phyloP scores from a whole-genome alignment of 2,797 vertebrate species.

The Pelobates cultripes region DNA sequence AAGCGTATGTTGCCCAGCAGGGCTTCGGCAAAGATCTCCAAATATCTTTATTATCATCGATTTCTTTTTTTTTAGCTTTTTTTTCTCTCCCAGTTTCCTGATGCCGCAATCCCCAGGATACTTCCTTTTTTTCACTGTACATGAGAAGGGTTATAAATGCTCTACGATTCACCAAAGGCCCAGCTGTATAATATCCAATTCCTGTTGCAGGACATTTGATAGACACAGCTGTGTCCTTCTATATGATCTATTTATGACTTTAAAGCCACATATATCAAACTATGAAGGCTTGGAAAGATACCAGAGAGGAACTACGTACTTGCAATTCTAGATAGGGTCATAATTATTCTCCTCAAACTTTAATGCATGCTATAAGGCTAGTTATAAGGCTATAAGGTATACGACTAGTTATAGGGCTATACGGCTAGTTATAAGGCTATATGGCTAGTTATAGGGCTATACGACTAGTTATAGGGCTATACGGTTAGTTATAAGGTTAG shows the following conservation, averaged over 20 bases:
- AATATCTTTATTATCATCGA: slow-evolving; percentile 26
- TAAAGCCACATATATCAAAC: not conserved
- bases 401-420: too few species aligned
- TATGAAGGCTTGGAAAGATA: slow-evolving; percentile 1
- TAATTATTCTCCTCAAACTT: not conserved
- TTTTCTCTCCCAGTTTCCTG: slow-evolving; percentile 4
- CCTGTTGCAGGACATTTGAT: not conserved
- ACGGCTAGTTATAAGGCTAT: too few species aligned
- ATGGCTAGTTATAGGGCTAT: too few species aligned
- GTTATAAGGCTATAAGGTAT: too few species aligned
- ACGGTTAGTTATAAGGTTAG: too few species aligned
- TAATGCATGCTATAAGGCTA: too few species aligned
- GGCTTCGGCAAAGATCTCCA: not conserved
- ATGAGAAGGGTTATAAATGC: slow-evolving; percentile 6
- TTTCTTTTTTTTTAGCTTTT: not conserved
- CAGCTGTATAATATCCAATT: slow-evolving; percentile 8
- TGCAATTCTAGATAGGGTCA: not conserved
- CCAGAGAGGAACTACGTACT: not conserved
- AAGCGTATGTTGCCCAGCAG: slow-evolving; percentile 5
- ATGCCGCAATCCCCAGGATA: not conserved
- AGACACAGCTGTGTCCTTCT: slow-evolving; percentile 11
- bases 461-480: too few species aligned
- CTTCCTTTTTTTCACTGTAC: slow-evolving; percentile 3
- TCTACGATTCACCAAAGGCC: not conserved
- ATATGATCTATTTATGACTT: slow-evolving; percentile 8